Evolutionary conservation across 2,888 invertebrate species (phyloP).

Genomic region (Heteropelma amictum): DNA sequence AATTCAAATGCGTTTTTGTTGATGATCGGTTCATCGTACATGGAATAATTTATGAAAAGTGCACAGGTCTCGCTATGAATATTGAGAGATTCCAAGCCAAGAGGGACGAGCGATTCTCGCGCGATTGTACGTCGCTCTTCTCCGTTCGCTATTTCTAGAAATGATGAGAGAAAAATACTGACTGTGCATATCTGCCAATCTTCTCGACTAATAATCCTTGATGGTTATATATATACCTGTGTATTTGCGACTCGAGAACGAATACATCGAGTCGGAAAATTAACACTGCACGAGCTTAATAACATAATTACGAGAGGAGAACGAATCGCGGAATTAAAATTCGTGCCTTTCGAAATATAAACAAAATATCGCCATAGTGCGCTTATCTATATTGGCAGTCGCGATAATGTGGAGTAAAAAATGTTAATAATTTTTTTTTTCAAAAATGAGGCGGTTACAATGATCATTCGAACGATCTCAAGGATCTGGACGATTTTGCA

Average conservation of each 20-base stretch:
- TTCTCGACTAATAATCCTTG: conserved; percentile 18
- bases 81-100: conserved; percentile 30
- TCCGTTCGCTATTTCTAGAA: conserved; percentile 50
- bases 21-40: conserved; percentile 15
- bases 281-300: not conserved
- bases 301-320: not conserved
- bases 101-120: not conserved
- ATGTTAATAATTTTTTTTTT: not conserved
- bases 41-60: conserved; percentile 55
- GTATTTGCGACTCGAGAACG: not conserved
- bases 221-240: not conserved
- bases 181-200: too few species aligned
- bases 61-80: conserved; percentile 50
- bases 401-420: not conserved
- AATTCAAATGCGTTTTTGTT: conserved; percentile 42
- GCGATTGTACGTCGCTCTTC: not conserved
- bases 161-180: conserved; percentile 37
- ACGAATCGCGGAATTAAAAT: not conserved
- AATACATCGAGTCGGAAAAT: conserved; percentile 15
- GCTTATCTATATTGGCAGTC: too few species aligned
- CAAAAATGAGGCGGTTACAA: too few species aligned
- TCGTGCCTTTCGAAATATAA: too few species aligned
- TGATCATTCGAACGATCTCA: too few species aligned
- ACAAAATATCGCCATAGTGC: too few species aligned
- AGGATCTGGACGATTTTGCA: too few species aligned